A percentile compares a stretch with the other conserved stretches of the same genome.
phyloP scores from a whole-genome alignment of 2,113 vertebrate species.

The Aleadryas rufinucha region DNA sequence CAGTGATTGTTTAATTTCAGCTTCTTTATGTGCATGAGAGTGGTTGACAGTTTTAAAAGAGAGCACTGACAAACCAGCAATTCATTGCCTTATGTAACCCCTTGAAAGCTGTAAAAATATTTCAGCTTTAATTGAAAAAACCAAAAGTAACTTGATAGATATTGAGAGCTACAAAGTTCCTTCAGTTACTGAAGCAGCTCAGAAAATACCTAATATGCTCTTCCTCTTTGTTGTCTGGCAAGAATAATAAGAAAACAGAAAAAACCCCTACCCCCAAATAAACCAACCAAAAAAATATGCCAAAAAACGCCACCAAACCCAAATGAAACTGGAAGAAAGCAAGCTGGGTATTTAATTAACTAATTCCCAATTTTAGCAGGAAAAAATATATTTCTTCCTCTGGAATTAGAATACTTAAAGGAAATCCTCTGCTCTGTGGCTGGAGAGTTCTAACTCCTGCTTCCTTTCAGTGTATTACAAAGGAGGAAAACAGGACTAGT shows the following conservation, averaged over 20 bases:
- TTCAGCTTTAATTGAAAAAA: neutral
- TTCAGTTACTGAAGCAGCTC: neutral
- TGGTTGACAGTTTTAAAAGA: neutral
- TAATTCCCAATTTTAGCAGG: neutral
- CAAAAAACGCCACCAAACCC: neutral
- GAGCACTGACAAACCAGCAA: neutral
- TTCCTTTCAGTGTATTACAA: neutral
- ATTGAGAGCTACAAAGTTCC: neutral
- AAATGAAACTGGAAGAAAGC: neutral
- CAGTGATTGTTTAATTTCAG: neutral
- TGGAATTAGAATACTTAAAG: neutral
- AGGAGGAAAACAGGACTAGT: neutral
- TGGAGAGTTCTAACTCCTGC: neutral
- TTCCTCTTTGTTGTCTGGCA: neutral
- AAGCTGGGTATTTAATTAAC: neutral
- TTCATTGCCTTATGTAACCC: neutral
- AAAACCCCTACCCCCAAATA: accelerated
- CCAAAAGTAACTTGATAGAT: neutral
- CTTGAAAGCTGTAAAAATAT: neutral
- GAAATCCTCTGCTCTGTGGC: neutral
- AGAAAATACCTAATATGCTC: neutral
- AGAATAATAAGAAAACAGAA: neutral
- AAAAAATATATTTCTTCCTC: neutral
- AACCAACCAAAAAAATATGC: neutral
- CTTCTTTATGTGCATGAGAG: neutral